These are phyloP conservation scores for Acipenser ruthenus DNA, from an alignment of 2,797 vertebrate genomes.

Conservation along the genomic window DNA sequence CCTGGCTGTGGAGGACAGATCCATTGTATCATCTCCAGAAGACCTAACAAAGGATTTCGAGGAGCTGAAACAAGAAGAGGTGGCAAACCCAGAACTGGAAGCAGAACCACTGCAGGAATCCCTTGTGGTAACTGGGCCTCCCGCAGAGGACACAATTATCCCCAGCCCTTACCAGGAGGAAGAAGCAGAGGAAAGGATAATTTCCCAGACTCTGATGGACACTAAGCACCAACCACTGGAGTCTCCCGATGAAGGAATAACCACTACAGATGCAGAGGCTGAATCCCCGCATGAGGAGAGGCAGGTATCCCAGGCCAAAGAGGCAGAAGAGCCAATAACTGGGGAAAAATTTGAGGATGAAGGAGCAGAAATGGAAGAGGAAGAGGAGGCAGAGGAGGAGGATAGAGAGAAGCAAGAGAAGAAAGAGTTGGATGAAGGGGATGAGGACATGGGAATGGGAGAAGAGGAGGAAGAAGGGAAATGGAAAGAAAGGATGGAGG, in stretches of 20 bases:
- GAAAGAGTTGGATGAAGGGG: conserved; percentile 36
- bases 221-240: conserved; percentile 35
- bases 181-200: conserved; percentile 40
- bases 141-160: conserved; percentile 23
- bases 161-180: conserved; percentile 38
- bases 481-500: conserved; percentile 45
- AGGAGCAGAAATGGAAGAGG: conserved; percentile 44
- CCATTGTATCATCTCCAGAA: conserved; percentile 84
- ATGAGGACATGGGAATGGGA: conserved; percentile 43
- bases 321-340: conserved; percentile 31
- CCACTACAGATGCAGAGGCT: conserved; percentile 33
- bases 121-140: conserved; percentile 22
- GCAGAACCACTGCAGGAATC: conserved; percentile 28
- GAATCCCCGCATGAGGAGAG: conserved; percentile 42
- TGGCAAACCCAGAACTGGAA: conserved; percentile 22
- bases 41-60: conserved; percentile 96
- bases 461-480: conserved; percentile 41
- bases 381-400: conserved; percentile 50
- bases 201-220: conserved; percentile 38
- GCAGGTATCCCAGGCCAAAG: conserved; percentile 29
- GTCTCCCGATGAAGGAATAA: conserved; percentile 49
- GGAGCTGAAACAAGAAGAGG: conserved; percentile 74
- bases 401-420: conserved; percentile 34
- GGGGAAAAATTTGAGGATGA: conserved; percentile 56
- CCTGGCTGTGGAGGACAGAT: conserved; percentile 60